Conservation (phyloP, 1,140 invertebrate species). For the Neomicropteryx cornuta region DNA sequence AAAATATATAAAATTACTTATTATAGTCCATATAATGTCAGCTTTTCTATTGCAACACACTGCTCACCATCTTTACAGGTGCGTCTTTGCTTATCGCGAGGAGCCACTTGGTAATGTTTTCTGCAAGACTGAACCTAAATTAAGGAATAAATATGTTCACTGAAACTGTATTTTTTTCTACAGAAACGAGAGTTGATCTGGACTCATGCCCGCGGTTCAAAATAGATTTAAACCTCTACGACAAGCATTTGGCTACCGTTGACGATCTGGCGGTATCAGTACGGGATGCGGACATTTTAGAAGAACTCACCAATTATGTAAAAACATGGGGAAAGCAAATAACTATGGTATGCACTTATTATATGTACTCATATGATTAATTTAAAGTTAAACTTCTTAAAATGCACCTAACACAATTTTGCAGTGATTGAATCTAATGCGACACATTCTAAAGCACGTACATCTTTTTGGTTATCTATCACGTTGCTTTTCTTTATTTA, state of each 20-base stretch:
- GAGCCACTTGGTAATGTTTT: not conserved
- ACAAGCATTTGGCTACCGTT: constrained; percentile 37
- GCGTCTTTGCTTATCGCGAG: not conserved
- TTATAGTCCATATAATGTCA: not conserved
- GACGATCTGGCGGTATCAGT: constrained; percentile 37
- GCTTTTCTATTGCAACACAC: not conserved
- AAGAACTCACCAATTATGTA: constrained; percentile 43
- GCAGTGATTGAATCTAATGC: constrained; percentile 4
- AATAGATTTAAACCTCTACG: constrained; percentile 39
- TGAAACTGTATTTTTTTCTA: constrained; percentile 14
- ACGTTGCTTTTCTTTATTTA: not conserved
- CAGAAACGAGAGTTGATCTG: constrained; percentile 49
- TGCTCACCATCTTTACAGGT: constrained; percentile 2
- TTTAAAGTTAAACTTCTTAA: not conserved
- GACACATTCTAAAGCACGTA: not conserved
- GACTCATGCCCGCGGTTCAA: constrained; percentile 43
- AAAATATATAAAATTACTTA: no score
- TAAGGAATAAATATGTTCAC: not conserved
- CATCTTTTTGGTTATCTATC: not conserved
- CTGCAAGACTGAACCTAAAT: no score
- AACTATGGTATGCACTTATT: constrained; percentile 38
- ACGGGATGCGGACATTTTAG: constrained; percentile 37
- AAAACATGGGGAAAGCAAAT: constrained; percentile 52
- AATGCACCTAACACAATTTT: no score
- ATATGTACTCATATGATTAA: not conserved